A percentile compares a stretch with the other conserved stretches of the same genome.
Conservation (phyloP, 2,113 vertebrate species). For the Pionites leucogaster region DNA sequence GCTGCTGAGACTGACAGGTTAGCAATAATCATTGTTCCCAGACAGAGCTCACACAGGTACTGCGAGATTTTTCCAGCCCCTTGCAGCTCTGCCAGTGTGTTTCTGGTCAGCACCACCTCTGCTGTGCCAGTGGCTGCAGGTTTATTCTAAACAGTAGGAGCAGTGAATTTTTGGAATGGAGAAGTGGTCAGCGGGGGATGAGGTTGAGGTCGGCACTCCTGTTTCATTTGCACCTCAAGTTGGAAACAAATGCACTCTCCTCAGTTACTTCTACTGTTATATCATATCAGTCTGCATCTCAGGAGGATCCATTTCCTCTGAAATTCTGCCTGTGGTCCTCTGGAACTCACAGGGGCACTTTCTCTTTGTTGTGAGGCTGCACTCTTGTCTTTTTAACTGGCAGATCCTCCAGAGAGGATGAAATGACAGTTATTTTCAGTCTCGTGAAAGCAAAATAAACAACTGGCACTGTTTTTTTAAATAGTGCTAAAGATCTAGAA, state of each 20-base stretch:
- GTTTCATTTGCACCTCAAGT: background rate
- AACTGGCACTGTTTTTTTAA: conserved; percentile 49
- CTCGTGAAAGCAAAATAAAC: conserved; percentile 29
- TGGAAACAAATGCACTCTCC: conserved; percentile 17
- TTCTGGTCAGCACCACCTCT: background rate
- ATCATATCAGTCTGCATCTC: background rate
- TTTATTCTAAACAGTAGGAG: conserved; percentile 19
- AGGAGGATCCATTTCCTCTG: background rate
- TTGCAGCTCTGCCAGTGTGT: background rate
- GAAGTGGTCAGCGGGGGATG: conserved; percentile 14
- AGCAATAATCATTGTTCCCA: conserved; percentile 12
- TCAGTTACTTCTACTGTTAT: background rate
- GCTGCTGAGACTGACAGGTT: background rate
- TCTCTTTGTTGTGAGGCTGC: background rate
- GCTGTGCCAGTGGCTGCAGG: background rate
- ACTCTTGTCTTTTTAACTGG: background rate
- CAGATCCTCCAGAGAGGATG: background rate
- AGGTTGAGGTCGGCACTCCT: background rate
- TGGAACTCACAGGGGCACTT: background rate
- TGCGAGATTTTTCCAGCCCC: background rate
- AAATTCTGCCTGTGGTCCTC: background rate
- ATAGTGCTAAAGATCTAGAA: conserved; percentile 18
- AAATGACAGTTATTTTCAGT: conserved; percentile 20
- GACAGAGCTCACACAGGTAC: background rate
- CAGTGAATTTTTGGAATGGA: conserved; percentile 16